These are phyloP conservation scores for Mystacides longicornis DNA, from an alignment of 2,888 invertebrate species.

Conservation along the genomic window DNA sequence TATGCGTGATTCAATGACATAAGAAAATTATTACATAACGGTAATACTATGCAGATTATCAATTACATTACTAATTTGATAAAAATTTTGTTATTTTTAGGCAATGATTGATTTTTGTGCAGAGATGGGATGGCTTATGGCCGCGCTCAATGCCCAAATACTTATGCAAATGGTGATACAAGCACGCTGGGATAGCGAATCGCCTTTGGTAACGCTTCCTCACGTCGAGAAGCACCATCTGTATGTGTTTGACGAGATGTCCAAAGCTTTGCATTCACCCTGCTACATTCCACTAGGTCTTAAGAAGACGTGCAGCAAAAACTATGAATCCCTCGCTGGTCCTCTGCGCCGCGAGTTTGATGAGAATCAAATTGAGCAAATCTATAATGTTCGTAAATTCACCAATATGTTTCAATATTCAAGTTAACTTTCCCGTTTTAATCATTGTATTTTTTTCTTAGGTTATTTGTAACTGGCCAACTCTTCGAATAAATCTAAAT, in stretches of 20 bases:
- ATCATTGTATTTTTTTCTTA: constrained; percentile 31
- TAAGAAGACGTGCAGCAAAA: constrained; percentile 45
- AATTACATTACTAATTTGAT: no score
- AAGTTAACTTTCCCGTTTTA: neutral
- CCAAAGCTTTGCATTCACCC: constrained; percentile 36
- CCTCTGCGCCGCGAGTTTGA: constrained; percentile 59
- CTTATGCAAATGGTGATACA: constrained; percentile 88
- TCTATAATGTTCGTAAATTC: constrained; percentile 51
- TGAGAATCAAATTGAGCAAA: constrained; percentile 62
- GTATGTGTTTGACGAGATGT: constrained; percentile 49
- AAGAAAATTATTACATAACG: no score
- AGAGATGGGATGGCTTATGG: constrained; percentile 82
- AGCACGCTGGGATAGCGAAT: constrained; percentile 77
- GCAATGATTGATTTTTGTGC: constrained; percentile 94
- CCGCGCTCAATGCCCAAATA: constrained; percentile 68
- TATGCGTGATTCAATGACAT: no score
- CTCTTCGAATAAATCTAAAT: constrained; percentile 49
- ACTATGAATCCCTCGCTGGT: constrained; percentile 54
- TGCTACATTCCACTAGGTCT: constrained; percentile 51
- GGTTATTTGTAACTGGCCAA: constrained; percentile 58
- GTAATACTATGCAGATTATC: no score
- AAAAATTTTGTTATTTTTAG: no score
- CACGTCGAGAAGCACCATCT: constrained; percentile 60
- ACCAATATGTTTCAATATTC: neutral
- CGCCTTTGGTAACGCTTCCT: constrained; percentile 70